Percentiles rank a stretch among this genome's conserved stretches.
Conservation (phyloP, 92 coral and sea anemone species). For the Heteractis magnifica region DNA sequence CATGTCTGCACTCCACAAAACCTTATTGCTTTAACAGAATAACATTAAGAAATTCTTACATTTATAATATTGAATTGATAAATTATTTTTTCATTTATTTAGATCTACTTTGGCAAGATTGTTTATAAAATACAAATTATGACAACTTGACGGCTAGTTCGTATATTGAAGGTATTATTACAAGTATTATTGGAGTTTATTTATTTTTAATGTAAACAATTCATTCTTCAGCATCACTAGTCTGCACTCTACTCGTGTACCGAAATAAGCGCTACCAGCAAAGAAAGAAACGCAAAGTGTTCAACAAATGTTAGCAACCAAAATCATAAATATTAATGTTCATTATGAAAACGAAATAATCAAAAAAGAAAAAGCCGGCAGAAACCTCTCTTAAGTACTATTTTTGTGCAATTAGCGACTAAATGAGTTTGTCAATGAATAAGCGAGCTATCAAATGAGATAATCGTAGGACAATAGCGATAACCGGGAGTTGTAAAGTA, state of each 20-base stretch:
- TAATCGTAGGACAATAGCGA: conserved; percentile 10
- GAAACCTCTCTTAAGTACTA: background rate
- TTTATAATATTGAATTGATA: too few relatives aligned
- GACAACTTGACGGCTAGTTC: background rate
- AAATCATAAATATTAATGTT: too few relatives aligned
- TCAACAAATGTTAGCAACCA: too few relatives aligned
- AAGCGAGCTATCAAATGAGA: conserved; percentile 2
- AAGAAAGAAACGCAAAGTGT: too few relatives aligned
- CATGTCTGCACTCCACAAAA: background rate
- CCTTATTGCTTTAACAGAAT: background rate
- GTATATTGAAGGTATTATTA: background rate
- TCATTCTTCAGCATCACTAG: too few relatives aligned
- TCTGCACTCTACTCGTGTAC: too few relatives aligned
- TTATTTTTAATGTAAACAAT: too few relatives aligned
- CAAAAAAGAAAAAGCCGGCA: background rate
- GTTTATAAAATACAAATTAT: background rate
- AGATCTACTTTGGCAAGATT: background rate
- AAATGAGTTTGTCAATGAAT: background rate
- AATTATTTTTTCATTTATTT: too few relatives aligned
- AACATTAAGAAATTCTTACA: too few relatives aligned
- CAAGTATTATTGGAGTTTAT: background rate
- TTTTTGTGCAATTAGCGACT: background rate
- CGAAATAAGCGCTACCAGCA: too few relatives aligned
- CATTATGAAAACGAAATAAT: too few relatives aligned
- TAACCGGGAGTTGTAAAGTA: background rate